Percentiles rank a stretch among this genome's conserved stretches.
These are phyloP conservation scores for Argentina silus DNA, from an alignment of 2,797 vertebrate genomes.

Conservation along the genomic window DNA sequence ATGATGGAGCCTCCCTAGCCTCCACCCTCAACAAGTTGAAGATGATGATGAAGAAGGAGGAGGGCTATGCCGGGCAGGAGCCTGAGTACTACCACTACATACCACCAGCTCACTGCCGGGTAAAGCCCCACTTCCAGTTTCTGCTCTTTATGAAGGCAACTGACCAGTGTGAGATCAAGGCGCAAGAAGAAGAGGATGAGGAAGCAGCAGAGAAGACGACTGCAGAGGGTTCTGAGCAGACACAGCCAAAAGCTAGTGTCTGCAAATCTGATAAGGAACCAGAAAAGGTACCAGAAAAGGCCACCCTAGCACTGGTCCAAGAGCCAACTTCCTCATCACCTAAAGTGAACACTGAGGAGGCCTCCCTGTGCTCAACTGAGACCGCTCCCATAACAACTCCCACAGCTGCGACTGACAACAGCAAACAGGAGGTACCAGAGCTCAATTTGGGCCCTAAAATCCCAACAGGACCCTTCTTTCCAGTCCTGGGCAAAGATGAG, in stretches of 20 bases:
- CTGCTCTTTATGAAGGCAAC: conserved; percentile 97
- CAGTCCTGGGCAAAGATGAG: conserved; percentile 96
- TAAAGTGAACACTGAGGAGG: conserved; percentile 66
- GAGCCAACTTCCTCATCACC: conserved; percentile 63
- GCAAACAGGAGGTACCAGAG: conserved; percentile 56
- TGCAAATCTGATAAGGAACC: conserved; percentile 58
- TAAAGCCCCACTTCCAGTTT: conserved; percentile 97
- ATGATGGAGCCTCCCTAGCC: conserved; percentile 83
- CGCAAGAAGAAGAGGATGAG: conserved; percentile 61
- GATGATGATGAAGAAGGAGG: conserved; percentile 94
- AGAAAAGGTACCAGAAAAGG: conserved; percentile 13
- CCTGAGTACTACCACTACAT: conserved; percentile 98
- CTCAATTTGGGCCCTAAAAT: conserved; percentile 83
- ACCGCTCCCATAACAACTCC: conserved; percentile 8
- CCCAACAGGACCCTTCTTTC: conserved; percentile 90
- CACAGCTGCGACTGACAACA: conserved; percentile 69
- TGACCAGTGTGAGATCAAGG: conserved; percentile 79
- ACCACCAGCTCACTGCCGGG: conserved; percentile 95
- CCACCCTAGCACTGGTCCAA: too few relatives aligned
- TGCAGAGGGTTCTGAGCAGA: conserved; percentile 49
- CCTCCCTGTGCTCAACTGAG: conserved; percentile 44
- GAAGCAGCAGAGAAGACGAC: conserved; percentile 54
- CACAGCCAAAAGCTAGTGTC: conserved; percentile 36
- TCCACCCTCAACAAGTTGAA: conserved; percentile 94
- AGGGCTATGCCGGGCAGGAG: conserved; percentile 85